phyloP scores from a whole-genome alignment of 2,797 vertebrate species.

The Helostoma temminkii region DNA sequence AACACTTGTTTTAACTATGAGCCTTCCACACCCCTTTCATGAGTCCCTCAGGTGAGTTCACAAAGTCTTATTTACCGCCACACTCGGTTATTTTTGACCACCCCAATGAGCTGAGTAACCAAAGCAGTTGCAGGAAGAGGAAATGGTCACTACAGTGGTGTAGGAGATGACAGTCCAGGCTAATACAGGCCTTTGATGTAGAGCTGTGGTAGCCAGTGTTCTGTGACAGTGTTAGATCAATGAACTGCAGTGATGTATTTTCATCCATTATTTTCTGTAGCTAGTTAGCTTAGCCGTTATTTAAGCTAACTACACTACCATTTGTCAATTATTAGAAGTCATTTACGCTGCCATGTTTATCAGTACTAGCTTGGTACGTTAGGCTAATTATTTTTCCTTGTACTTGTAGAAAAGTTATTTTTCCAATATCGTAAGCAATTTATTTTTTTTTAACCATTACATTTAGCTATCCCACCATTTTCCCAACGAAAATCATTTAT shows the following conservation, averaged over 20 bases:
- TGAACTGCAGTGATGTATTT: background rate
- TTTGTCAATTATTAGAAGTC: too few species aligned
- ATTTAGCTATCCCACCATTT: too few species aligned
- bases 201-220: background rate
- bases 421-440: too few species aligned
- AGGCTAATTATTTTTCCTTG: too few species aligned
- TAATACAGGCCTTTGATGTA: constrained; percentile 45
- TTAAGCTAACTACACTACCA: too few species aligned
- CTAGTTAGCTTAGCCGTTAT: background rate
- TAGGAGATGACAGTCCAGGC: constrained; percentile 43
- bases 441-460: too few species aligned
- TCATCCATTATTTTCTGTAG: background rate
- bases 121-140: constrained; percentile 59
- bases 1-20: constrained; percentile 65
- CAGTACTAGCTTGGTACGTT: too few species aligned
- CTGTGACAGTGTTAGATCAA: background rate
- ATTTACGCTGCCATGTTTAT: too few species aligned
- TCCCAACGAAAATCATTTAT: too few species aligned
- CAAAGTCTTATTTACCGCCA: constrained; percentile 71
- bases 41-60: constrained; percentile 56
- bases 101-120: constrained; percentile 48
- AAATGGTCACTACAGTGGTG: constrained; percentile 53
- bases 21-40: constrained; percentile 46
- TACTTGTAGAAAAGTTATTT: too few species aligned
- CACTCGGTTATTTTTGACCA: constrained; percentile 63